Evolutionary conservation across 2,797 vertebrate genomes (phyloP), one percentile per base, ranked within the genome.

Genomic region (Otolemur crassicaudatus): DNA sequence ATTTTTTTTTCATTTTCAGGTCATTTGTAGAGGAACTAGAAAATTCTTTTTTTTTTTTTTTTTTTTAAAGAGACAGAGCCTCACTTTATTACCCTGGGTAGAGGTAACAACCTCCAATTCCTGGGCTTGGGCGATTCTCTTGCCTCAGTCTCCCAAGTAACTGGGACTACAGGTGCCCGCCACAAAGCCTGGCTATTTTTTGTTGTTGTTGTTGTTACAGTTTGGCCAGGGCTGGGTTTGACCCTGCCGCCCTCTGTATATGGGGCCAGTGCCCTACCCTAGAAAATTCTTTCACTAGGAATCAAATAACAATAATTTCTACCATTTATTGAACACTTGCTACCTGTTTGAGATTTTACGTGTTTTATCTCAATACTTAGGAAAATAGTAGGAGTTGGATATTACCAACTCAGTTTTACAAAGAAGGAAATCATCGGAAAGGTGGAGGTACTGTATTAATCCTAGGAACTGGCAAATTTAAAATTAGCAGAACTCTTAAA

Each of bases 1-100:
- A 56, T 27, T 16, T 72, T 82, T 82, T 82, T 81, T 91, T 60
- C 19, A 90, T 69, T 76, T 90, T 81, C 87, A 96, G 76, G 23
- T 90, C 25, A 65, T 56, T 60, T 82, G 49, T 2, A 37, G 56
- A 93, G 49, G 69, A 82, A 58, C 76, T 94, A 79, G 40, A 83
- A 90, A 84, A 34, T 56, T 46, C 9, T 60, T 94, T 14, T 53
- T 53, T 14, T 53, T 53, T 53, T 49, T 49, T 53, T 16, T 53
- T 53, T 49, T 53, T 53, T 53, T 49, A 12, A 49, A 16, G 49
- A 53, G 14, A 53, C 49, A 53, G 49, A 53, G 49, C 17, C 49
- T 53, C 49, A 53, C 49, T 53, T 53, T 53, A 53, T 53, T 53
- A 14, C 14, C 49, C 49, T 53, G 3, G 14, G 49, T 53, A 53